Evolutionary conservation across 2,113 vertebrate species (phyloP).

Genomic region (Grus americana): DNA sequence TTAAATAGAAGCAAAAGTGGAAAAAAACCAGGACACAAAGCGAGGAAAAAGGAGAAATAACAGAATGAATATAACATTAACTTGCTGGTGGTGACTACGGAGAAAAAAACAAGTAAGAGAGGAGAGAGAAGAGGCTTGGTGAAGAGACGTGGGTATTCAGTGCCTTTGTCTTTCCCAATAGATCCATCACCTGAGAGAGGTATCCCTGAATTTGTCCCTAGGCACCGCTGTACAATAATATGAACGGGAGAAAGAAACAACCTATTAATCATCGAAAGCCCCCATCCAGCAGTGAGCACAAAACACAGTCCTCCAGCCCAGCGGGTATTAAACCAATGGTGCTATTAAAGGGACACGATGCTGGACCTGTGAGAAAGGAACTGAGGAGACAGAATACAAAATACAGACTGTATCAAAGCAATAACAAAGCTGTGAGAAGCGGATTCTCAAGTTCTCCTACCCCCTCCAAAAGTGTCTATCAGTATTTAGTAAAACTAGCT

Average conservation of each 20-base stretch:
- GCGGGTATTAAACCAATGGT: not conserved
- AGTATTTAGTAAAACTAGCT: not conserved
- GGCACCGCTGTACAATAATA: not conserved
- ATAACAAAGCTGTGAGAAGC: not conserved
- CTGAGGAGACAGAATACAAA: not conserved
- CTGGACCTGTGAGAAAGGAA: not conserved
- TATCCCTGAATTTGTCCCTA: not conserved
- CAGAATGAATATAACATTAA: fast-evolving
- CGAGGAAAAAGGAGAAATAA: not conserved
- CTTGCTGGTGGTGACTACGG: not conserved
- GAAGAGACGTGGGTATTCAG: not conserved
- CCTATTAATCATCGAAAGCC: not conserved
- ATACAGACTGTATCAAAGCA: fast-evolving
- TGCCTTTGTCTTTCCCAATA: not conserved
- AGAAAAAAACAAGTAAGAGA: not conserved
- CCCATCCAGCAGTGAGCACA: not conserved
- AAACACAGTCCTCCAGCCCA: not conserved
- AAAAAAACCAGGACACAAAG: not conserved
- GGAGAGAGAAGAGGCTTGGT: not conserved
- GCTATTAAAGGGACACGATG: not conserved
- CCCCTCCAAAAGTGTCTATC: not conserved
- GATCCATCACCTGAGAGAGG: not conserved
- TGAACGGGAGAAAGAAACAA: not conserved
- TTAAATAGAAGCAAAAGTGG: not conserved
- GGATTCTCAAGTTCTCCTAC: not conserved